Percentiles rank a stretch among this genome's conserved stretches.
phyloP scores from a whole-genome alignment of 2,797 vertebrate species.

The Cyprinella venusta region DNA sequence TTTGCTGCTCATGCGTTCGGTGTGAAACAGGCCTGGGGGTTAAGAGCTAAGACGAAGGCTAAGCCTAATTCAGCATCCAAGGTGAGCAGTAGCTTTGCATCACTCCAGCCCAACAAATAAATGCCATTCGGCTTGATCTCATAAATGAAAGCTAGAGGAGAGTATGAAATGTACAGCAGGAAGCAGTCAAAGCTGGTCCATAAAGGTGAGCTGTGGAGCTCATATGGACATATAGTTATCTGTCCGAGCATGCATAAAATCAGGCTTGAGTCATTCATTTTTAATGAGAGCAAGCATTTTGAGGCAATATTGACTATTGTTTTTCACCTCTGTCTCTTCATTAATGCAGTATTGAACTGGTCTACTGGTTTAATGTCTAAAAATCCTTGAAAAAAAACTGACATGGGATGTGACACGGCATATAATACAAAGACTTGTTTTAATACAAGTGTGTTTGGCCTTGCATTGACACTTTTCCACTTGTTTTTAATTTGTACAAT shows the following conservation, averaged over 20 bases:
- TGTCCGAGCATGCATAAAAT: background rate
- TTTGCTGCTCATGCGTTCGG: background rate
- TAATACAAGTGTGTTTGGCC: background rate
- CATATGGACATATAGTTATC: background rate
- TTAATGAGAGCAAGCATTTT: background rate
- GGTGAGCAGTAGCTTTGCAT: background rate
- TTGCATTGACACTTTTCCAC: background rate
- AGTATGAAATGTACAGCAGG: background rate
- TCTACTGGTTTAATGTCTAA: too few relatives aligned
- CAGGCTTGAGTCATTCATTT: background rate
- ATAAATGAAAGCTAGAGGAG: background rate
- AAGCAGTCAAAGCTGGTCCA: background rate
- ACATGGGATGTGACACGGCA: background rate
- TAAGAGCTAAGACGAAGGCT: background rate
- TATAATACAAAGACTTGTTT: background rate
- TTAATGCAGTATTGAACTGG: background rate
- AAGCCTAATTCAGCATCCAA: constrained; percentile 1
- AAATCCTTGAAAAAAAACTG: background rate
- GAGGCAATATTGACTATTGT: background rate
- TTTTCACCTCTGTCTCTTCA: background rate
- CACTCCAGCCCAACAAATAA: background rate
- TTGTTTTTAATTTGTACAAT: background rate
- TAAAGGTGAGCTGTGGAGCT: background rate
- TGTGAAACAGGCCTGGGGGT: constrained; percentile 14
- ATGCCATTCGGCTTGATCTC: background rate